Evolutionary conservation across 2,888 invertebrate species (phyloP).

Genomic region (Thera britannica): DNA sequence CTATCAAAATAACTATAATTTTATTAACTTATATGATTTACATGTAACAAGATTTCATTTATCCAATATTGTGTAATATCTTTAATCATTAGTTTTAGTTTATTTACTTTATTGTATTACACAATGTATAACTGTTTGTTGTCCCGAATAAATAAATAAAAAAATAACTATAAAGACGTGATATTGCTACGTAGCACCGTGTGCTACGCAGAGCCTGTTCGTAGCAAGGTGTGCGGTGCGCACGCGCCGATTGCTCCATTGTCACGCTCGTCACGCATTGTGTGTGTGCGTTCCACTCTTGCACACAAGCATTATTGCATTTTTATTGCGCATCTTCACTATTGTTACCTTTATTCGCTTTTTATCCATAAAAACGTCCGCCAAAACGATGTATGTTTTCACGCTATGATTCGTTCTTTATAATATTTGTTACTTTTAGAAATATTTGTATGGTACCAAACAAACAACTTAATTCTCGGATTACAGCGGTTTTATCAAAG

Average conservation of each 20-base stretch:
- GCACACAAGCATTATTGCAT: conserved; percentile 75
- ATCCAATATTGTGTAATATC: no score
- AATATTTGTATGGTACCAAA: conserved; percentile 34
- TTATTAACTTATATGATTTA: no score
- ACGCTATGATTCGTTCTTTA: conserved; percentile 76
- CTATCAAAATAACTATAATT: no score
- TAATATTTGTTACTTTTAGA: conserved; percentile 50
- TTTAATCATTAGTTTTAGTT: no score
- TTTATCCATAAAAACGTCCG: conserved; percentile 72
- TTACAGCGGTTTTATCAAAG: conserved; percentile 39
- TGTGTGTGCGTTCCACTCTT: conserved; percentile 54
- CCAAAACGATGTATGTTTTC: conserved; percentile 77
- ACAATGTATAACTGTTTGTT: no score
- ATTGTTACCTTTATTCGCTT: conserved; percentile 78
- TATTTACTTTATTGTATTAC: no score
- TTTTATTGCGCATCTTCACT: conserved; percentile 83
- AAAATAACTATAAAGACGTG: neutral
- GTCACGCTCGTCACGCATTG: conserved; percentile 75
- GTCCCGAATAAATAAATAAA: no score
- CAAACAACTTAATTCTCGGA: conserved; percentile 48
- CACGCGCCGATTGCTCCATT: conserved; percentile 77
- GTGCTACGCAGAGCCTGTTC: conserved; percentile 21
- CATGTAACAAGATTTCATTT: no score
- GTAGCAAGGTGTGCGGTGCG: conserved; percentile 68
- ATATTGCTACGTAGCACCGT: conserved; percentile 14